Base-by-base conservation (phyloP, 2,888 invertebrate genomes). In the Ormyrus thymus region DNA sequence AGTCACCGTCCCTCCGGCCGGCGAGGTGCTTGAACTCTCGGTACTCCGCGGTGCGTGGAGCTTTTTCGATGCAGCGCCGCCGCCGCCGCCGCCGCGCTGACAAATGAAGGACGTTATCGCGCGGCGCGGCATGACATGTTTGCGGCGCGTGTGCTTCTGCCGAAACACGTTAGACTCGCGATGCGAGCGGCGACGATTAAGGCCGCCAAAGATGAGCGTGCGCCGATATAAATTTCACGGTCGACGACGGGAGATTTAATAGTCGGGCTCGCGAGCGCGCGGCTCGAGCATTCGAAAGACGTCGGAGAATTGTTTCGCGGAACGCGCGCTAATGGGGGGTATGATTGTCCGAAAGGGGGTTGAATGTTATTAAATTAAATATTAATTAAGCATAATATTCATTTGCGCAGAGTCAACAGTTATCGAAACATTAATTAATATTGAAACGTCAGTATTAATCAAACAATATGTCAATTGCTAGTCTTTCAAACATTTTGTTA, bases 31-130 rank as follows among this genome's bases (percentile, higher is more conserved):
- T 75, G 70, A 75, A 70, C 70, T 65, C 65, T 13, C 51, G n/a
- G 8, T 10, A 13, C 50, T n/a, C n/a, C n/a, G n/a, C n/a, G n/a
- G n/a, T n/a, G n/a, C 13, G 29, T 8, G 58, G 9, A 13, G 56
- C 13, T 62, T 72, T 68, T 61, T 46, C 58, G 53, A 73, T 68
- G 51, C n/a, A 43, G n/a, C n/a, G 56, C 53, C n/a, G 56, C 45
- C 48, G n/a, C 8, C 45, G 10, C 59, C 29, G 29, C 43, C n/a
- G 56, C 53, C 15, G 10, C 59, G 61, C 48, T 72, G 62, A 76
- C 71, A 61, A 79, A 79, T 76, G 71, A 75, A 70, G 62, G 66
- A 68, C 71, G 61, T 66, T 76, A 76, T 76, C 66, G 58, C 59
- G 15, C 7, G 6, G 29, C 29, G 29, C 2, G 11, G 46, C 59